phyloP scores from a whole-genome alignment of 1,140 invertebrate species.

The Drosophila ficusphila region DNA sequence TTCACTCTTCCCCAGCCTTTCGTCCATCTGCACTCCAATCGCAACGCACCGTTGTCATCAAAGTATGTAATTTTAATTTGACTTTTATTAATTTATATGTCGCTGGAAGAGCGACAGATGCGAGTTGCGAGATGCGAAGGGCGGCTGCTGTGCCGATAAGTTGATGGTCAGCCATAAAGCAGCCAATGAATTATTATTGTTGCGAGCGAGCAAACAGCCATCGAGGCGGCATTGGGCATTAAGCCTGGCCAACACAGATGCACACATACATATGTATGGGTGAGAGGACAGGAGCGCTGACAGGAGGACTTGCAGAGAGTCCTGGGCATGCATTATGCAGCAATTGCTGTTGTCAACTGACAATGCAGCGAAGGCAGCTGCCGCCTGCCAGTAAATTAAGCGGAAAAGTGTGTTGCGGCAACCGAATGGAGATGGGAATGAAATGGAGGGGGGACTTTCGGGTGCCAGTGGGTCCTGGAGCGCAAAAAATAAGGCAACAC shows the following conservation, averaged over 20 bases:
- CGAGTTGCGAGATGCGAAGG: neutral
- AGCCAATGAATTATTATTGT: constrained; percentile 76
- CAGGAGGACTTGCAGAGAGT: constrained; percentile 49
- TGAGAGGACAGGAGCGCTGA: constrained; percentile 38
- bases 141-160: constrained; percentile 61
- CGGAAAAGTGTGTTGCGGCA: constrained; percentile 76
- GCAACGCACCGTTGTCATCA: constrained; percentile 34
- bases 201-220: constrained; percentile 30
- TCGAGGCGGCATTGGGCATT: constrained; percentile 35
- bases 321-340: constrained; percentile 72
- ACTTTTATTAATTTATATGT: constrained; percentile 76
- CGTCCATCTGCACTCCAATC: constrained; percentile 6
- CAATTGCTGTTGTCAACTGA: constrained; percentile 78
- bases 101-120: constrained; percentile 4
- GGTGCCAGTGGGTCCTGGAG: neutral
- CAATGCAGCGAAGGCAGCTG: constrained; percentile 50
- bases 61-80: constrained; percentile 69
- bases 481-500: constrained; percentile 27
- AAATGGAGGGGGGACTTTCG: neutral
- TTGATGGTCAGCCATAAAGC: constrained; percentile 77
- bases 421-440: constrained; percentile 18
- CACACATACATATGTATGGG: neutral
- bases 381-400: constrained; percentile 80
- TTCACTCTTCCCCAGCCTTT: constrained; percentile 1
- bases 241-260: constrained; percentile 14